phyloP scores from a whole-genome alignment of 2,888 invertebrate genomes.

The Sycophila texana region DNA sequence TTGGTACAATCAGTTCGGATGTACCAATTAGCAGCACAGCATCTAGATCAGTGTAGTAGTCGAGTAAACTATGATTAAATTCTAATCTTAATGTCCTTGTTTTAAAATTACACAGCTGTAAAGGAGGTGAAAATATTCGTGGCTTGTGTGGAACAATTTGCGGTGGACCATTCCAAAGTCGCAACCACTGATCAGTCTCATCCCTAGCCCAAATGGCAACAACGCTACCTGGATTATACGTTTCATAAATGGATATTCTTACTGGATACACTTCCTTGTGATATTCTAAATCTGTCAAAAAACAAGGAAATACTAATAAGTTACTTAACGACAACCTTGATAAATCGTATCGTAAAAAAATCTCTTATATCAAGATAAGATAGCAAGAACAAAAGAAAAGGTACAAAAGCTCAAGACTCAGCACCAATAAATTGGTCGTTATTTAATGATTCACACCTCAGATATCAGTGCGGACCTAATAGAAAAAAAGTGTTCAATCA shows the following conservation, averaged over 20 bases:
- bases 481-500: slow-evolving; percentile 4
- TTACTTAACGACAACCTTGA: neutral
- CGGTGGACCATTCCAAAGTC: slow-evolving; percentile 87
- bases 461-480: too few relatives aligned
- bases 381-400: too few relatives aligned
- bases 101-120: slow-evolving; percentile 70
- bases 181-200: slow-evolving; percentile 80
- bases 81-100: slow-evolving; percentile 85
- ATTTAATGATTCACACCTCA: neutral
- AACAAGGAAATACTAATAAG: slow-evolving; percentile 10
- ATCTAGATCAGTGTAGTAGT: slow-evolving; percentile 93
- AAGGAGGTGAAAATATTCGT: slow-evolving; percentile 85
- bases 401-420: too few relatives aligned
- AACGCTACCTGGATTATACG: slow-evolving; percentile 90
- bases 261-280: slow-evolving; percentile 82
- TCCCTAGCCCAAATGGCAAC: slow-evolving; percentile 86
- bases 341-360: neutral
- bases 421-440: neutral
- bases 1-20: slow-evolving; percentile 73
- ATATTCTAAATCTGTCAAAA: slow-evolving; percentile 80
- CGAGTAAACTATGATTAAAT: slow-evolving; percentile 87
- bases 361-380: slow-evolving; percentile 3
- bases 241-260: slow-evolving; percentile 87
- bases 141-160: slow-evolving; percentile 80
- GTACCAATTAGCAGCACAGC: slow-evolving; percentile 88